phyloP scores from a whole-genome alignment of 2,113 vertebrate species.

The Syngnathus scovelli region DNA sequence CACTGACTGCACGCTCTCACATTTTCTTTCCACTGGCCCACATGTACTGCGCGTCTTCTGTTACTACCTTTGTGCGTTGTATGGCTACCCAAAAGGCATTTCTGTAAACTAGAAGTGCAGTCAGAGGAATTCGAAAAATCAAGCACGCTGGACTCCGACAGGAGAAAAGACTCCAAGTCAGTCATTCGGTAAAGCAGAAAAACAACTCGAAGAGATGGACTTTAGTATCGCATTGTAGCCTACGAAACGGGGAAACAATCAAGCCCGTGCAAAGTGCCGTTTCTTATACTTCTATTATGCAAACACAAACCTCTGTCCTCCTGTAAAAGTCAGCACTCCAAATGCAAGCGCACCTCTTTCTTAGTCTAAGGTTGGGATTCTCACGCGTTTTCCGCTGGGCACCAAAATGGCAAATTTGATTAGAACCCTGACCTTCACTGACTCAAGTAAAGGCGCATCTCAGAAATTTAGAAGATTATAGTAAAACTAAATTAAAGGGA shows the following conservation, averaged over 20 bases:
- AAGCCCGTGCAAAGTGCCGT: neutral
- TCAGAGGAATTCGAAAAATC: neutral
- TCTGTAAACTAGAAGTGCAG: neutral
- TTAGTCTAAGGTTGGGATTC: neutral
- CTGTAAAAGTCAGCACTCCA: neutral
- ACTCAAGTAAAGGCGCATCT: neutral
- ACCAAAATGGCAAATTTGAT: neutral
- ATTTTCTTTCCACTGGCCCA: neutral
- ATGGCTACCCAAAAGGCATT: neutral
- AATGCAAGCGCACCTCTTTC: neutral
- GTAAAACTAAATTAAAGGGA: no score
- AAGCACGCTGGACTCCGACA: neutral
- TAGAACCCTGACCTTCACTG: neutral
- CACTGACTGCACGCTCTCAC: no score
- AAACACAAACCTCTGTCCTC: neutral
- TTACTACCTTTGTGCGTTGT: neutral
- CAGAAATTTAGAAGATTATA: neutral
- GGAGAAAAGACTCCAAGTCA: neutral
- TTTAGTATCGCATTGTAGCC: neutral
- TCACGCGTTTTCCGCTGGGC: neutral
- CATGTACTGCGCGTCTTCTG: neutral
- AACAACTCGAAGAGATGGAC: neutral
- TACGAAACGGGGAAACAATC: neutral
- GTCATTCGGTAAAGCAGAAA: neutral
- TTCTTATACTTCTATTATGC: neutral